Percentiles rank a stretch among this genome's conserved stretches.
phyloP scores from a whole-genome alignment of 2,797 vertebrate species.

The Zalophus californianus region DNA sequence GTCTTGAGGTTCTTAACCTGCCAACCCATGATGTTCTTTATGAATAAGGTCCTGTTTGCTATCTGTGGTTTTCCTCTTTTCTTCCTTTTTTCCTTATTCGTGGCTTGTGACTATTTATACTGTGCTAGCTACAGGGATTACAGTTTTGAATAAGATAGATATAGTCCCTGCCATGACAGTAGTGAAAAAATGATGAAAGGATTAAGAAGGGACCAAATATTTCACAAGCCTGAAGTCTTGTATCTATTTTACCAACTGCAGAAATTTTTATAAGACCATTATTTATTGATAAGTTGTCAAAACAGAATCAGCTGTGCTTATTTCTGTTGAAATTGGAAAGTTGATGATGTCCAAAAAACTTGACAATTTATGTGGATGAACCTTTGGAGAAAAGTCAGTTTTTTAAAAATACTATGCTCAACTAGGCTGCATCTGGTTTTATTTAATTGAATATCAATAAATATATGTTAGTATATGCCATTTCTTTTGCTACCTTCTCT shows the following conservation, averaged over 20 bases:
- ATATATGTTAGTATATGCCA: slow-evolving; percentile 47
- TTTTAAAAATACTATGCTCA: slow-evolving; percentile 71
- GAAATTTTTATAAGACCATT: slow-evolving; percentile 56
- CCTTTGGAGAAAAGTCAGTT: slow-evolving; percentile 67
- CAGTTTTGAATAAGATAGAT: slow-evolving; percentile 25
- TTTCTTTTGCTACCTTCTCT: slow-evolving; percentile 58
- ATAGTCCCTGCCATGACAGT: not conserved
- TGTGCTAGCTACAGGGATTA: not conserved
- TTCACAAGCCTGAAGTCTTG: slow-evolving; percentile 21
- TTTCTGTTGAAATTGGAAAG: slow-evolving; percentile 77
- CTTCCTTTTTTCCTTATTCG: not conserved
- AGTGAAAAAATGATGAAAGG: slow-evolving; percentile 39
- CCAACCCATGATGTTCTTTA: not conserved
- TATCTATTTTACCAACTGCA: slow-evolving; percentile 65
- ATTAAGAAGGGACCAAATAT: slow-evolving; percentile 43
- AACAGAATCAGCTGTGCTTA: slow-evolving; percentile 73
- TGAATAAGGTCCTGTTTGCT: not conserved
- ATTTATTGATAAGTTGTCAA: slow-evolving; percentile 66
- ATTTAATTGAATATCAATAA: slow-evolving; percentile 80
- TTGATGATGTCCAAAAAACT: slow-evolving; percentile 68
- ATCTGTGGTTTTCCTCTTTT: not conserved
- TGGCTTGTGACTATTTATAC: slow-evolving; percentile 60
- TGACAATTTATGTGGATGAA: slow-evolving; percentile 79
- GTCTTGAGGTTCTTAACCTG: not conserved
- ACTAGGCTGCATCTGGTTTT: slow-evolving; percentile 60